Conservation (phyloP, 1,140 invertebrate species). For the Anthonomus grandis region DNA sequence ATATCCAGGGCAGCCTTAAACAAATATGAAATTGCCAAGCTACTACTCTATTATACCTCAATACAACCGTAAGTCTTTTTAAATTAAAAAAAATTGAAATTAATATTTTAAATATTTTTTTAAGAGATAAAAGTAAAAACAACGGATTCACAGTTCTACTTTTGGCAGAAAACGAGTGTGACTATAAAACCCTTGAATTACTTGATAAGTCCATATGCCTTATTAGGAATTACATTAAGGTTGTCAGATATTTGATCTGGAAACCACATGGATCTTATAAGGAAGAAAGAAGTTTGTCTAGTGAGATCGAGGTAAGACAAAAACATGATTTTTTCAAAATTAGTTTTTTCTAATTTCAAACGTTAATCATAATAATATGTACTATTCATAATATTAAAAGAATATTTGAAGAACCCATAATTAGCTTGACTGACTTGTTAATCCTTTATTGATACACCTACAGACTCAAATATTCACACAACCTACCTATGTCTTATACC, state of each 20-base stretch:
- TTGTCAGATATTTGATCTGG: conserved; percentile 45
- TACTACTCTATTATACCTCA: conserved; percentile 56
- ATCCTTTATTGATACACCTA: no score
- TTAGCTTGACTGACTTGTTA: no score
- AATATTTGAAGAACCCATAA: no score
- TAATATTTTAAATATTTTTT: background rate
- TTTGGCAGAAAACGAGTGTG: conserved; percentile 42
- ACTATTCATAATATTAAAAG: no score
- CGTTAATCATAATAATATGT: no score
- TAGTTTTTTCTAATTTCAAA: no score
- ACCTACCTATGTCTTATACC: no score
- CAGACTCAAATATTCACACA: no score
- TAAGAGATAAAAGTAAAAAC: conserved; percentile 1
- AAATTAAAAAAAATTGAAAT: no score
- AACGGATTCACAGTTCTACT: conserved; percentile 47
- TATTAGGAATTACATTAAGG: conserved; percentile 35
- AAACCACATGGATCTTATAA: conserved; percentile 31
- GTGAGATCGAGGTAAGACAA: conserved; percentile 43
- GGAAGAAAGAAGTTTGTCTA: conserved; percentile 35
- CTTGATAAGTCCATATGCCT: conserved; percentile 45
- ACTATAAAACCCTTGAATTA: conserved; percentile 43
- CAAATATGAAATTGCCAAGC: conserved; percentile 56
- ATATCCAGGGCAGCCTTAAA: conserved; percentile 52
- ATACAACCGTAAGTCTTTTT: conserved; percentile 53
- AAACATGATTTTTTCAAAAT: no score